phyloP scores from a whole-genome alignment of 2,113 vertebrate genomes.

The Thymallus thymallus region DNA sequence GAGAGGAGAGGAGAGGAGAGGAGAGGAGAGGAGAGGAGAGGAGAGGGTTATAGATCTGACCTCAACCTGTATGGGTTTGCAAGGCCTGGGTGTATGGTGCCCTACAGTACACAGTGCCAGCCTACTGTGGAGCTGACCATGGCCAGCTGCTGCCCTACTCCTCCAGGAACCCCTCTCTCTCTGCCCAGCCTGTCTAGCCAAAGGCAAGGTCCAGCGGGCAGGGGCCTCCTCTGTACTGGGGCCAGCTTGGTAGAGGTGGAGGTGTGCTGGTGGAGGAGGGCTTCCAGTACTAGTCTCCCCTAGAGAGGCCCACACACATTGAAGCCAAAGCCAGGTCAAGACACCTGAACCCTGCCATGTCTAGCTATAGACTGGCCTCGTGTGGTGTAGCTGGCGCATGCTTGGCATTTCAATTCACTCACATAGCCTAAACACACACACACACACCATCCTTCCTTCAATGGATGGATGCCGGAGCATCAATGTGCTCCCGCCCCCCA shows the following conservation, averaged over 20 bases:
- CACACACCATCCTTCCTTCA: not conserved
- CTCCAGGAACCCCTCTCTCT: conserved; percentile 24
- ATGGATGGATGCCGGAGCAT: not conserved
- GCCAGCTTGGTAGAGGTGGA: conserved; percentile 38
- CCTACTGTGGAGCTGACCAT: conserved; percentile 47
- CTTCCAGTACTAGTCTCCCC: not conserved
- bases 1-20: too few relatives aligned
- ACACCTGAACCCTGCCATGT: too few relatives aligned
- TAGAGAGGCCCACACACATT: too few relatives aligned
- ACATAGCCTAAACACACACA: not conserved
- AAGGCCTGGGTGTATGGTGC: too few relatives aligned
- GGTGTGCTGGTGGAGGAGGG: conserved; percentile 12
- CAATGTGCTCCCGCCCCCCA: not conserved
- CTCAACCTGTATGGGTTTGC: not conserved
- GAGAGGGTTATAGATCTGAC: conserved; percentile 51
- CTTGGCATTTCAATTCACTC: too few relatives aligned
- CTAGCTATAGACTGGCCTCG: too few relatives aligned
- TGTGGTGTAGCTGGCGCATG: too few relatives aligned
- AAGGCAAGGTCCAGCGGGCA: conserved; percentile 29
- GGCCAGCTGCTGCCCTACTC: conserved; percentile 64
- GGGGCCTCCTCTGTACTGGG: conserved; percentile 38
- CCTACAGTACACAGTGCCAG: conserved; percentile 42
- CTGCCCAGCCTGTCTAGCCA: conserved; percentile 21
- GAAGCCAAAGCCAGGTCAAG: too few relatives aligned
- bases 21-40: too few relatives aligned